phyloP scores from a whole-genome alignment of 2,888 invertebrate genomes.

The Philereme transversata region DNA sequence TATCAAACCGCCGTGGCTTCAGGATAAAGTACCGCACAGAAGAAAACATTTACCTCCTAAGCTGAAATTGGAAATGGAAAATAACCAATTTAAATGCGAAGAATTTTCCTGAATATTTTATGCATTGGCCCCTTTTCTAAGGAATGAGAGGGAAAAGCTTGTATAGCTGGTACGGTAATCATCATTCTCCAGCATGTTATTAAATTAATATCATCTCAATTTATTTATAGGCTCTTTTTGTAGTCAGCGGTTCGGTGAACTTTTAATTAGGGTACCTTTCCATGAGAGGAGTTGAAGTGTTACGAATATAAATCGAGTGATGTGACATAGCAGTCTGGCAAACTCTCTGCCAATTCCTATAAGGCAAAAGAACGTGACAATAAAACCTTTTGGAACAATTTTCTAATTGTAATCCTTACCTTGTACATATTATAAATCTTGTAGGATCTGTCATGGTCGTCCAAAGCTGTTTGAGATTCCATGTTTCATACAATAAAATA shows the following conservation, averaged over 20 bases:
- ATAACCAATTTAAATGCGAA: constrained; percentile 31
- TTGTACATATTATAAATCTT: constrained; percentile 77
- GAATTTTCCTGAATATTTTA: constrained; percentile 30
- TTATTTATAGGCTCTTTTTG: neutral
- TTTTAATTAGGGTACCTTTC: neutral
- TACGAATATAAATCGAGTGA: too few species aligned
- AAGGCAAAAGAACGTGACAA: too few species aligned
- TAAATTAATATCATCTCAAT: neutral
- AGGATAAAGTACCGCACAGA: constrained; percentile 1
- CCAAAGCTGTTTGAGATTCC: constrained; percentile 66
- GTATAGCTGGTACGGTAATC: neutral
- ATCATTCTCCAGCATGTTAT: neutral
- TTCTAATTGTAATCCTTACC: constrained; percentile 54
- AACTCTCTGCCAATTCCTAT: too few species aligned
- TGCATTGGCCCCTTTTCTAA: constrained; percentile 15
- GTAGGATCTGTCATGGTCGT: constrained; percentile 71
- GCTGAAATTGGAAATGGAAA: constrained; percentile 28
- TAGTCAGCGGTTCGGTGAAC: neutral
- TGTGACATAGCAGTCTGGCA: too few species aligned
- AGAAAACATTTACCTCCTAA: constrained; percentile 18
- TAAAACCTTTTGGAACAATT: too few species aligned
- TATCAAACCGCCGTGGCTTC: neutral
- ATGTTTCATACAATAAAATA: constrained; percentile 59
- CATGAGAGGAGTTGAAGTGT: neutral
- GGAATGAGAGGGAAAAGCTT: constrained; percentile 10